Percentiles rank a stretch among this genome's conserved stretches.
Evolutionary conservation across 2,888 invertebrate genomes (phyloP).

Genomic region (Netelia melanura): DNA sequence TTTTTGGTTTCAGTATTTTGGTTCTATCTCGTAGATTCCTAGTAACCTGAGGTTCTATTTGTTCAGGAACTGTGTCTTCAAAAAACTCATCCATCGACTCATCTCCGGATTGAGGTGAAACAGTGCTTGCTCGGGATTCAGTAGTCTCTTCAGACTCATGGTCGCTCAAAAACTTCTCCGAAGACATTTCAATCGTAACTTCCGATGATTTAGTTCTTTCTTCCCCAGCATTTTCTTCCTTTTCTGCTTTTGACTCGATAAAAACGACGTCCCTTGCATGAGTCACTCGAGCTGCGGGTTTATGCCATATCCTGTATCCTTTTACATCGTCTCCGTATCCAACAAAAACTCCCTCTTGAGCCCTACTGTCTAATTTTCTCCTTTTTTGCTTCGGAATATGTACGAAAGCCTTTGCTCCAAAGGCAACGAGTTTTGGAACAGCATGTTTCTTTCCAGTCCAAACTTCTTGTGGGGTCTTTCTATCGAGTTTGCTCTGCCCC

Average conservation of each 20-base stretch:
- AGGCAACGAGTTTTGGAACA: constrained; percentile 35
- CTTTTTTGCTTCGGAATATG: constrained; percentile 60
- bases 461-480: constrained; percentile 58
- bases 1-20: constrained; percentile 28
- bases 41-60: constrained; percentile 12
- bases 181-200: background rate
- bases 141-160: background rate
- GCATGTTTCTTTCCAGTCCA: constrained; percentile 39
- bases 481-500: constrained; percentile 30
- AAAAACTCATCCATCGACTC: constrained; percentile 19
- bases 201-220: background rate
- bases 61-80: constrained; percentile 19
- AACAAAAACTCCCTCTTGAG: constrained; percentile 46
- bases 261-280: constrained; percentile 12
- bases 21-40: constrained; percentile 36
- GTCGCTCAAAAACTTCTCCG: constrained; percentile 4
- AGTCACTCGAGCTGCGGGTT: constrained; percentile 1
- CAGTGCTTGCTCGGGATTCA: background rate
- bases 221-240: background rate
- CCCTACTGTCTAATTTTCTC: constrained; percentile 46
- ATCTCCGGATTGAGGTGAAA: constrained; percentile 12
- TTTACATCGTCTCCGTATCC: constrained; percentile 55
- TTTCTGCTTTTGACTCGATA: constrained; percentile 8
- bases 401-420: constrained; percentile 50
- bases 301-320: constrained; percentile 17